phyloP scores from a whole-genome alignment of 2,888 invertebrate species.

The Celastrina argiolus region DNA sequence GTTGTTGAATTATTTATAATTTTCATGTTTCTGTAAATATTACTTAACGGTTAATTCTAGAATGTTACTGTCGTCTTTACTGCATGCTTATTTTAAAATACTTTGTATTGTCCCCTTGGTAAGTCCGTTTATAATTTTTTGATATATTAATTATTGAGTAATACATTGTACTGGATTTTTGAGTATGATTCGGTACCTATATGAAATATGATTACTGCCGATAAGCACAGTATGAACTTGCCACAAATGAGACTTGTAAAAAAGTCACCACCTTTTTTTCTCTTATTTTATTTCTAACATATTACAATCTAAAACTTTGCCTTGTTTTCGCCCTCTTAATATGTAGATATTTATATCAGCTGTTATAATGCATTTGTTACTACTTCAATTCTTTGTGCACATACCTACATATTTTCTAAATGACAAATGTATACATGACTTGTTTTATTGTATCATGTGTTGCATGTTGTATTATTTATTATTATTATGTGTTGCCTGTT shows the following conservation, averaged over 20 bases:
- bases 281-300: too few relatives aligned
- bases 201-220: background rate
- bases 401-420: background rate
- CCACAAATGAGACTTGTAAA: background rate
- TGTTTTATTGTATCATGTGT: background rate
- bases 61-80: background rate
- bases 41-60: constrained; percentile 13
- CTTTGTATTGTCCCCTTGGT: constrained; percentile 12
- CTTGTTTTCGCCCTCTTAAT: background rate
- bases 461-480: background rate
- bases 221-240: background rate
- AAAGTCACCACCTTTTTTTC: background rate
- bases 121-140: background rate
- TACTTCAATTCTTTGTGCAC: background rate
- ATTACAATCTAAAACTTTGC: background rate
- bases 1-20: constrained; percentile 17
- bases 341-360: background rate
- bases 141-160: background rate
- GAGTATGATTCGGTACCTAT: too few relatives aligned
- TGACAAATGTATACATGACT: background rate
- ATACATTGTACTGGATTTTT: too few relatives aligned
- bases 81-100: constrained; percentile 11
- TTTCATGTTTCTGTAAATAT: constrained; percentile 18
- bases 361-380: background rate
- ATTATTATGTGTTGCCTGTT: constrained; percentile 12